A percentile compares a stretch with the other conserved stretches of the same genome.
These are phyloP conservation scores for Bucco capensis DNA, from an alignment of 2,113 vertebrate species.

Conservation along the genomic window DNA sequence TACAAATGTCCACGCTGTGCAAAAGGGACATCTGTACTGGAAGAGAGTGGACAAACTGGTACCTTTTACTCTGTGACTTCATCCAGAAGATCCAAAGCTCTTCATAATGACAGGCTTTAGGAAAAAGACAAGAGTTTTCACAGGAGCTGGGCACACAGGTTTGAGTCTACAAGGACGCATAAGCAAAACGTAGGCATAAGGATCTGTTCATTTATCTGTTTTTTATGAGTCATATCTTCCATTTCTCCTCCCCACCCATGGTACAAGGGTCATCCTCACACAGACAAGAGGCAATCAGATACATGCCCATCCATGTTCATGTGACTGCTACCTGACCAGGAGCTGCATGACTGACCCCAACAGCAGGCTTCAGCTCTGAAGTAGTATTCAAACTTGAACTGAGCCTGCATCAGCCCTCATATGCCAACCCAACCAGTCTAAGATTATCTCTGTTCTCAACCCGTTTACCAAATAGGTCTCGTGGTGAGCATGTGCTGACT, in stretches of 20 bases:
- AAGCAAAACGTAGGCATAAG: neutral
- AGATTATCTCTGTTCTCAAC: conserved; percentile 38
- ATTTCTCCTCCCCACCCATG: neutral
- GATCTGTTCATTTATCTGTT: neutral
- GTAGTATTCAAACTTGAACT: neutral
- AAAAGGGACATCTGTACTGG: neutral
- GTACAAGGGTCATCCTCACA: neutral
- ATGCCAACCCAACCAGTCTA: neutral
- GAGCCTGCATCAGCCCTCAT: neutral
- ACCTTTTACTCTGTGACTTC: neutral
- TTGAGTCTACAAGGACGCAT: neutral
- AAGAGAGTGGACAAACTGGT: neutral
- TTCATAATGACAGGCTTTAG: neutral
- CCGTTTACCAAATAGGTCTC: conserved; percentile 33
- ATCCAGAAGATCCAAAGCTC: neutral
- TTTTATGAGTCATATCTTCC: neutral
- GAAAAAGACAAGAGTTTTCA: neutral
- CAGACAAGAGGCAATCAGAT: neutral
- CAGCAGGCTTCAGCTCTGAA: neutral
- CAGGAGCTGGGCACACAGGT: neutral
- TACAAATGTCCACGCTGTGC: neutral
- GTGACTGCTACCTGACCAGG: neutral
- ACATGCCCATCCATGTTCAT: rapidly evolving
- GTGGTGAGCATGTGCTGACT: conserved; percentile 56
- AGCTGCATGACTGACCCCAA: neutral